Conservation (phyloP, 2,888 invertebrate species). For the Blastobasis lacticolella region DNA sequence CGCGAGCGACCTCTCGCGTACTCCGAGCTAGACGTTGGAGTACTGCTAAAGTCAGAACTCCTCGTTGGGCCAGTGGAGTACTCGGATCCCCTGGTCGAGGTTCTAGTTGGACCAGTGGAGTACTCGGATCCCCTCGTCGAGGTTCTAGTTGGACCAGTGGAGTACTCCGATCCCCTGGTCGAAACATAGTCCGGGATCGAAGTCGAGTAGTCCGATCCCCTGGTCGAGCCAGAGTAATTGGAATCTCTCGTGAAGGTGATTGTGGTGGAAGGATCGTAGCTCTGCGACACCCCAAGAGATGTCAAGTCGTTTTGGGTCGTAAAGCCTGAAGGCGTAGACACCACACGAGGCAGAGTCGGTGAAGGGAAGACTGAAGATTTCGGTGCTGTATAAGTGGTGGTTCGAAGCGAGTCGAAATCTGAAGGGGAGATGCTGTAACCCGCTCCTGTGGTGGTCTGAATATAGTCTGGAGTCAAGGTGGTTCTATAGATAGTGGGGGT, state of each 20-base stretch:
- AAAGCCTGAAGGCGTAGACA: conserved; percentile 22
- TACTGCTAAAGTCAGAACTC: not conserved
- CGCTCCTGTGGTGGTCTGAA: conserved; percentile 31
- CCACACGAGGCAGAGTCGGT: conserved; percentile 15
- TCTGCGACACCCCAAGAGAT: too few species aligned
- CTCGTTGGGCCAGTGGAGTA: not conserved
- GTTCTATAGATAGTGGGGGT: conserved; percentile 37
- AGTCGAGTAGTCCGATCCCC: too few species aligned
- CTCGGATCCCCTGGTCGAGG: not conserved
- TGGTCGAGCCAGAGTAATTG: too few species aligned
- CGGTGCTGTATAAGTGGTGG: conserved; percentile 11
- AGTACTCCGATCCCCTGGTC: not conserved
- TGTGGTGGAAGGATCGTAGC: too few species aligned
- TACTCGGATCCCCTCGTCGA: not conserved
- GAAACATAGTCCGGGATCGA: not conserved
- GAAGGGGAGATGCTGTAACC: conserved; percentile 14
- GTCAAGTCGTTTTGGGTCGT: not conserved
- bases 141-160: not conserved
- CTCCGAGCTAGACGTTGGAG: not conserved
- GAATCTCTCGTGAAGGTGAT: too few species aligned
- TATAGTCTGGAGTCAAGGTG: conserved; percentile 21
- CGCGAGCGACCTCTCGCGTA: conserved; percentile 1
- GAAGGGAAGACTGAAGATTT: conserved; percentile 4
- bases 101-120: not conserved
- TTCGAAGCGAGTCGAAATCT: conserved; percentile 1